Conservation (phyloP, 2,888 invertebrate species). For the Cheilosia pagana region DNA sequence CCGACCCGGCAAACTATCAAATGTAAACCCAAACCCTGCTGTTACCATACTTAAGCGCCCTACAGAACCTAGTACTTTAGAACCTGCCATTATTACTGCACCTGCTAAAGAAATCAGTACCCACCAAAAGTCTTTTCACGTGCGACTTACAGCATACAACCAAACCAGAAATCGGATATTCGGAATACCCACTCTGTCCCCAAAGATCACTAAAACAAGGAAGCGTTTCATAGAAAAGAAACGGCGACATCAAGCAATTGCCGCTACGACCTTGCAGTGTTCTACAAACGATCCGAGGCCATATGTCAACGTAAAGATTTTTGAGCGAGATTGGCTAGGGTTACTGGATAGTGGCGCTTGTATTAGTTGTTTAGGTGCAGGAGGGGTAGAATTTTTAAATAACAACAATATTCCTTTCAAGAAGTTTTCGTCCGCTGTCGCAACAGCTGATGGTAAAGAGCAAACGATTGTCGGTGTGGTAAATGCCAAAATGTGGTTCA, state of each 20-base stretch:
- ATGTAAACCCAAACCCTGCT: background rate
- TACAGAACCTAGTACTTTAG: background rate
- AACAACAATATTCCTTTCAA: background rate
- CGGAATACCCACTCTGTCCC: background rate
- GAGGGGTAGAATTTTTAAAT: background rate
- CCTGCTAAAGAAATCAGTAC: background rate
- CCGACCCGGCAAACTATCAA: background rate
- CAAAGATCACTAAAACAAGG: background rate
- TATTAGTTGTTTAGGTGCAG: background rate
- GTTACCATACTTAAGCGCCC: background rate
- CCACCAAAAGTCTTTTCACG: background rate
- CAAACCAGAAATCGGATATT: background rate
- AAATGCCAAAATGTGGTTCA: background rate
- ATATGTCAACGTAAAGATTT: background rate
- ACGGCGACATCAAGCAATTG: background rate
- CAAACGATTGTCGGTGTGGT: background rate
- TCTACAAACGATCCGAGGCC: conserved; percentile 1
- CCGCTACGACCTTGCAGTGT: background rate
- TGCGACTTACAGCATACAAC: background rate
- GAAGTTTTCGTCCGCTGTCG: background rate
- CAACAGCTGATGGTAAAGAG: background rate
- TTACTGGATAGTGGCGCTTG: conserved; percentile 5
- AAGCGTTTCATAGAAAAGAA: conserved; percentile 6
- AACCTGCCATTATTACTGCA: background rate
- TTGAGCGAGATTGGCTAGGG: conserved; percentile 2